Evolutionary conservation across 30 jellyfish, hydroid and myxozoan species (phyloP).

Genomic region (Pseudorhiza aurosa): DNA sequence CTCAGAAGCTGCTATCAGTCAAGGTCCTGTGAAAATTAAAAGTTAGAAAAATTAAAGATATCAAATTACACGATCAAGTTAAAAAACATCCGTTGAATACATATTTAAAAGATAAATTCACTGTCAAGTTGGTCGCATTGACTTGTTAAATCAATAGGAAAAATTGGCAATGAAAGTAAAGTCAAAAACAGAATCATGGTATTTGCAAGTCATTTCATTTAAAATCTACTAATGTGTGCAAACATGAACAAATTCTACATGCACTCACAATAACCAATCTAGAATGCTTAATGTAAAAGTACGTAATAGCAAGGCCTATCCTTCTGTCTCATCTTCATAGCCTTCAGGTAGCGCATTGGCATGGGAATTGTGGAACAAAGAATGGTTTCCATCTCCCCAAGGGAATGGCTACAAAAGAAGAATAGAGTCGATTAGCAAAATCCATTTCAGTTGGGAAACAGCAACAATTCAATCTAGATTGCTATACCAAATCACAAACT

Average conservation of each 20-base stretch:
- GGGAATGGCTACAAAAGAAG: conserved; percentile 89
- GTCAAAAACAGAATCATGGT: background rate
- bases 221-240: background rate
- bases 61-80: too few relatives aligned
- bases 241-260: background rate
- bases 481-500: too few relatives aligned
- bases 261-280: conserved; percentile 1
- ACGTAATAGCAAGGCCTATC: background rate
- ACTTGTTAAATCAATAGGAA: too few relatives aligned
- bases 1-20: too few relatives aligned
- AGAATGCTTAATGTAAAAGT: background rate
- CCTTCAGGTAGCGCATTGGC: conserved; percentile 95
- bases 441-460: too few relatives aligned
- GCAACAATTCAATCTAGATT: too few relatives aligned
- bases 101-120: too few relatives aligned
- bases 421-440: background rate
- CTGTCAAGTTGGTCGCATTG: too few relatives aligned
- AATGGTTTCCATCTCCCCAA: conserved; percentile 98
- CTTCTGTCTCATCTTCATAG: conserved; percentile 73
- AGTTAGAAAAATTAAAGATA: too few relatives aligned
- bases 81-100: too few relatives aligned
- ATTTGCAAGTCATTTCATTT: background rate
- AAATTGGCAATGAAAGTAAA: too few relatives aligned
- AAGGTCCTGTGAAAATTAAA: too few relatives aligned
- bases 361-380: conserved; percentile 88